Evolutionary conservation across 2,113 vertebrate species (phyloP).

Genomic region (Noturus placidus): DNA sequence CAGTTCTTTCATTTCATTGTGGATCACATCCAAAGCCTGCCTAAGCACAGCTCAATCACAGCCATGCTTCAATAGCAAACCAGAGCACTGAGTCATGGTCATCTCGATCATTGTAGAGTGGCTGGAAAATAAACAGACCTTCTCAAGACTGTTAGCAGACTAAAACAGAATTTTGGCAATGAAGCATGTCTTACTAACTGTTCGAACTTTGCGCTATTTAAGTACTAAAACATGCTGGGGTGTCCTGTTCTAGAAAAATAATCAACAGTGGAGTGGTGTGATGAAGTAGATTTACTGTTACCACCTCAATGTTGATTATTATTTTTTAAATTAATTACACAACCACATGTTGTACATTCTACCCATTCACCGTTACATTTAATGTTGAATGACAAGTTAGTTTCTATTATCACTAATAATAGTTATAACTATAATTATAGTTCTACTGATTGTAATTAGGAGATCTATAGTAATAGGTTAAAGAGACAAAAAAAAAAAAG

Average conservation of each 20-base stretch:
- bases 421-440: background rate
- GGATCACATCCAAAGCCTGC: conserved; percentile 59
- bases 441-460: background rate
- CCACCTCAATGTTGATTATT: background rate
- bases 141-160: conserved; percentile 32
- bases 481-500: background rate
- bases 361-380: background rate
- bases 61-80: conserved; percentile 55
- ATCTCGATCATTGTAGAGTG: conserved; percentile 44
- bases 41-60: conserved; percentile 29
- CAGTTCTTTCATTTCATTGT: conserved; percentile 55
- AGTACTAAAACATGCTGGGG: background rate
- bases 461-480: background rate
- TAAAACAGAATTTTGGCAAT: conserved; percentile 38
- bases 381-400: background rate
- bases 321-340: background rate
- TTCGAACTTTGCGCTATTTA: background rate
- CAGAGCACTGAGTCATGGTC: conserved; percentile 28
- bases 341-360: background rate
- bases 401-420: background rate
- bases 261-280: background rate
- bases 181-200: conserved; percentile 33
- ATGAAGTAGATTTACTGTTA: background rate
- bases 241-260: background rate
- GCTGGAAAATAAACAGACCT: conserved; percentile 44